These are phyloP conservation scores for Drosophila albomicans DNA, from an alignment of 1,140 invertebrate genomes.

Conservation along the genomic window DNA sequence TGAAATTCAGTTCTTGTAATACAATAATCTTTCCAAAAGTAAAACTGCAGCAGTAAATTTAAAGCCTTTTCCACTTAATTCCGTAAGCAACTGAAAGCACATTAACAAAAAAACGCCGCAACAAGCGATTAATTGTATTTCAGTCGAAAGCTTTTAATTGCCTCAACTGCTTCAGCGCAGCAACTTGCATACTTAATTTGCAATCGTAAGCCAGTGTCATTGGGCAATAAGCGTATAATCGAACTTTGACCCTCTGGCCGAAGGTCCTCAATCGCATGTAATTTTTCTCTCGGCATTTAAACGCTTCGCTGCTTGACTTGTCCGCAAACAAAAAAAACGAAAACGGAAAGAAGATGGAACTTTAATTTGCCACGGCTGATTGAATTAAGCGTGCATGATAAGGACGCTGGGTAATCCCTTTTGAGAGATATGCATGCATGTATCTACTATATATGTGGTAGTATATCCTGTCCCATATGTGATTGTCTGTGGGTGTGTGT, in stretches of 20 bases:
- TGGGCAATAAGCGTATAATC: conserved; percentile 11
- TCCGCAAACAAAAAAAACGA: conserved; percentile 23
- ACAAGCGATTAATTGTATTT: not conserved
- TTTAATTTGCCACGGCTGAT: conserved; percentile 80
- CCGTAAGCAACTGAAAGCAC: not conserved
- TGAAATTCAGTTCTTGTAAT: too few species aligned
- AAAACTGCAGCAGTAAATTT: not conserved
- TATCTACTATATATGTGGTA: not conserved
- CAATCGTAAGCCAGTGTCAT: conserved; percentile 22
- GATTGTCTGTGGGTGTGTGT: conserved; percentile 6
- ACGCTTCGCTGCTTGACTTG: conserved; percentile 62
- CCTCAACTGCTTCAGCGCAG: too few species aligned
- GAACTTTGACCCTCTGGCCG: conserved; percentile 65
- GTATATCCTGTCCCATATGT: not conserved
- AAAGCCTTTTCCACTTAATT: not conserved
- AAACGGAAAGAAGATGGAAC: conserved; percentile 55
- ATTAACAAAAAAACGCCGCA: not conserved
- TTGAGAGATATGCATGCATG: conserved; percentile 18
- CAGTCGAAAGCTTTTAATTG: not conserved
- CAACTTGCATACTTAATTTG: conserved; percentile 76
- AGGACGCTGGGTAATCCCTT: conserved; percentile 29
- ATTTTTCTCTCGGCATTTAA: conserved; percentile 56
- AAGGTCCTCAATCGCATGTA: conserved; percentile 51
- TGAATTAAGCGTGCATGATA: conserved; percentile 70
- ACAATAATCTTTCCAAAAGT: not conserved